phyloP scores from a whole-genome alignment of 2,888 invertebrate genomes.

The Melipona beecheii region DNA sequence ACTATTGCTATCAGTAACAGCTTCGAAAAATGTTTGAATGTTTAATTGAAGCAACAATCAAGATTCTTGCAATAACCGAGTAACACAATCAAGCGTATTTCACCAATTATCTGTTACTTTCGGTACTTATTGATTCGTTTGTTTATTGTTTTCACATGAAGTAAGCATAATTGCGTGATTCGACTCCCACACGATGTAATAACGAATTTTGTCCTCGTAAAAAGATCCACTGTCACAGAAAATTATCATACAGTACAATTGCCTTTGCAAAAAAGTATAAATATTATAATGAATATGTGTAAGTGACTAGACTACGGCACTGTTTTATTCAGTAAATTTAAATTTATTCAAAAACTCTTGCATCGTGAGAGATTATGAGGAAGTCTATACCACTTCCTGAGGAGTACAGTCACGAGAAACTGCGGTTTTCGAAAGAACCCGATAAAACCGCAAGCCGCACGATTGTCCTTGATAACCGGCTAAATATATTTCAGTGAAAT shows the following conservation, averaged over 20 bases:
- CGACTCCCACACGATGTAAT: too few relatives aligned
- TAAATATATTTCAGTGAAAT: conserved; percentile 50
- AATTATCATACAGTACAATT: too few relatives aligned
- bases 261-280: too few relatives aligned
- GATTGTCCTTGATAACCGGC: conserved; percentile 49
- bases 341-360: too few relatives aligned
- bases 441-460: conserved; percentile 56
- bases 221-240: too few relatives aligned
- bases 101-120: background rate
- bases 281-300: too few relatives aligned
- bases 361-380: background rate
- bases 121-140: background rate
- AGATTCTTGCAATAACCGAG: background rate
- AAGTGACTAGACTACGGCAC: too few relatives aligned
- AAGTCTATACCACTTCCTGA: conserved; percentile 48
- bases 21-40: background rate
- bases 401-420: conserved; percentile 38
- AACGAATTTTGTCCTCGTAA: too few relatives aligned
- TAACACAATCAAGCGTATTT: background rate
- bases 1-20: background rate
- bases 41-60: background rate
- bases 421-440: conserved; percentile 50
- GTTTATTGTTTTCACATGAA: background rate
- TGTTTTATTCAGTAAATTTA: background rate
- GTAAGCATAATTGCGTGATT: too few relatives aligned